A percentile compares a stretch with the other conserved stretches of the same genome.
Evolutionary conservation across 1,140 invertebrate species (phyloP).

Genomic region (Drosophila setifemur): DNA sequence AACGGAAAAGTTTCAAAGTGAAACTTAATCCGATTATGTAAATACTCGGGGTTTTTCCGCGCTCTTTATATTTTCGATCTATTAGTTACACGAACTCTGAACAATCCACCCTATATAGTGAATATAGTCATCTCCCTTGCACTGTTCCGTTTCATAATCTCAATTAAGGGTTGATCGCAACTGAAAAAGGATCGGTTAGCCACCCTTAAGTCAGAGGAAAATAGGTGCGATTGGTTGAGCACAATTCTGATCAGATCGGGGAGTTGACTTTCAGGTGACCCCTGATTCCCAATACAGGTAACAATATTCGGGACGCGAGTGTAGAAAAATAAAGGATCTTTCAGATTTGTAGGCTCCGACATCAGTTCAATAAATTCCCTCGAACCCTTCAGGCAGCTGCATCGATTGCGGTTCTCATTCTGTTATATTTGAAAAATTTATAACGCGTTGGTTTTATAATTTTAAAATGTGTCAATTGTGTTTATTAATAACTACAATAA

Average conservation of each 20-base stretch:
- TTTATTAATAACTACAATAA: not conserved
- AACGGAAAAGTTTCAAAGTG: not conserved
- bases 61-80: not conserved
- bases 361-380: slow-evolving; percentile 43
- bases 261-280: slow-evolving; percentile 50
- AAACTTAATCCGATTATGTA: slow-evolving; percentile 37
- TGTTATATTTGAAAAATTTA: no score
- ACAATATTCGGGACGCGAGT: slow-evolving; percentile 51
- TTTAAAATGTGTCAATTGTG: no score
- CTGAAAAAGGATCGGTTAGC: slow-evolving; percentile 33
- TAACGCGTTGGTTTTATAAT: no score
- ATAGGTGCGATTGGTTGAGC: slow-evolving; percentile 36
- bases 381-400: slow-evolving; percentile 1
- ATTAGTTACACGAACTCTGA: slow-evolving; percentile 2
- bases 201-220: slow-evolving; percentile 22
- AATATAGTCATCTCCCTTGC: slow-evolving; percentile 29
- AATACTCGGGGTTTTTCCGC: not conserved
- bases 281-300: not conserved
- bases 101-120: not conserved
- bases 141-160: no score
- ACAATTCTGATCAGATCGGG: slow-evolving; percentile 60
- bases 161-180: slow-evolving; percentile 42
- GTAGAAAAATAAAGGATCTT: slow-evolving; percentile 6
- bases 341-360: not conserved
- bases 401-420: not conserved